Evolutionary conservation across 2,113 vertebrate species (phyloP).

Genomic region (Saccopteryx bilineata): DNA sequence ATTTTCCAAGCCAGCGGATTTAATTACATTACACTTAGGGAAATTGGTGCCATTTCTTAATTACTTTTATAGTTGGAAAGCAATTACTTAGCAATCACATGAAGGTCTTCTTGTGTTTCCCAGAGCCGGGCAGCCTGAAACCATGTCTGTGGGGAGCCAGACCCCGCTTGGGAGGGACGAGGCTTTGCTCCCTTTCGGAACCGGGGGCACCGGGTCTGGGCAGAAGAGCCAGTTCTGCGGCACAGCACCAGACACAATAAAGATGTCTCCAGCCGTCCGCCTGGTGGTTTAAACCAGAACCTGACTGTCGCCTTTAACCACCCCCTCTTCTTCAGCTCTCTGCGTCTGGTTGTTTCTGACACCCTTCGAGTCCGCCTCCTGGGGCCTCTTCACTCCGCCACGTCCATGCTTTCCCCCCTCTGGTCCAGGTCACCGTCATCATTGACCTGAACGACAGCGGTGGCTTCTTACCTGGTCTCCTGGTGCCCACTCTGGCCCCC

Average conservation of each 20-base stretch:
- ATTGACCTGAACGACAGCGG: neutral
- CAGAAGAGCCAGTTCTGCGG: neutral
- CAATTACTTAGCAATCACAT: constrained; percentile 80
- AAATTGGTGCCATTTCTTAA: constrained; percentile 83
- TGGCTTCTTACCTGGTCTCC: neutral
- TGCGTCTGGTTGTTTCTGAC: accelerated
- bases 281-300: neutral
- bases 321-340: neutral
- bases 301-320: neutral
- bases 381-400: neutral
- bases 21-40: constrained; percentile 82
- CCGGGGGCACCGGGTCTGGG: neutral
- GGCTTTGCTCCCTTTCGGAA: neutral
- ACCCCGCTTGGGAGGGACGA: constrained; percentile 11
- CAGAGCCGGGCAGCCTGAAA: neutral
- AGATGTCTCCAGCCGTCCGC: neutral
- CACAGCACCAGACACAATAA: neutral
- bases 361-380: neutral
- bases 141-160: neutral
- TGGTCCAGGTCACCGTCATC: neutral
- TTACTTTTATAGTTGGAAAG: constrained; percentile 80
- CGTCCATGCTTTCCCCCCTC: neutral
- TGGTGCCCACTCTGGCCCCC: neutral
- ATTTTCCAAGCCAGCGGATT: constrained; percentile 79
- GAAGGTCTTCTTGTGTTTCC: constrained; percentile 70